Evolutionary conservation across 2,888 invertebrate genomes (phyloP).

Genomic region (Amiota minor): DNA sequence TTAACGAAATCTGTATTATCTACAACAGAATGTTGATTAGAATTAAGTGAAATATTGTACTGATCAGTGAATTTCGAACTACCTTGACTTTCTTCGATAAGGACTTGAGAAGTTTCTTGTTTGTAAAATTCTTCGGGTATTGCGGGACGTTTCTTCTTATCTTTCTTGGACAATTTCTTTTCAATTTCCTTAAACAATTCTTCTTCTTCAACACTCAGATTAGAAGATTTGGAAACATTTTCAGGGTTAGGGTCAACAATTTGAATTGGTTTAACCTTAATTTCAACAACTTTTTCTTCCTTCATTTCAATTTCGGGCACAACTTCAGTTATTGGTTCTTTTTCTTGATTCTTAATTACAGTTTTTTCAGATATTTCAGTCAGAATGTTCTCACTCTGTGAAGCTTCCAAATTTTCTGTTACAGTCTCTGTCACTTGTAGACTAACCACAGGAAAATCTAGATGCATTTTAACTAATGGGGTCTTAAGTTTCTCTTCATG

Average conservation of each 20-base stretch:
- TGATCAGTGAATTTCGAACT: slow-evolving; percentile 36
- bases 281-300: neutral
- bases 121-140: slow-evolving; percentile 70
- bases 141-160: slow-evolving; percentile 71
- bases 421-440: slow-evolving; percentile 69
- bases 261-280: slow-evolving; percentile 1
- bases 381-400: slow-evolving; percentile 40
- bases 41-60: slow-evolving; percentile 33
- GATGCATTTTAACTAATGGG: slow-evolving; percentile 79
- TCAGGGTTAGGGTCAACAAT: slow-evolving; percentile 32
- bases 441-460: slow-evolving; percentile 75
- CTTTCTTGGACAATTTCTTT: slow-evolving; percentile 71
- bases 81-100: slow-evolving; percentile 44
- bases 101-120: slow-evolving; percentile 49
- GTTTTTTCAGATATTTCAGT: slow-evolving; percentile 42
- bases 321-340: slow-evolving; percentile 32
- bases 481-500: slow-evolving; percentile 82
- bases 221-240: slow-evolving; percentile 43
- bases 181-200: slow-evolving; percentile 68
- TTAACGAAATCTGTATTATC: slow-evolving; percentile 12
- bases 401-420: slow-evolving; percentile 62
- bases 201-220: slow-evolving; percentile 70
- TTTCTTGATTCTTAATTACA: neutral
- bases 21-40: slow-evolving; percentile 17
- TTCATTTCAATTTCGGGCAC: slow-evolving; percentile 31